Percentiles rank a stretch among this genome's conserved stretches.
phyloP scores from a whole-genome alignment of 2,113 vertebrate genomes.

The Grammomys surdaster region DNA sequence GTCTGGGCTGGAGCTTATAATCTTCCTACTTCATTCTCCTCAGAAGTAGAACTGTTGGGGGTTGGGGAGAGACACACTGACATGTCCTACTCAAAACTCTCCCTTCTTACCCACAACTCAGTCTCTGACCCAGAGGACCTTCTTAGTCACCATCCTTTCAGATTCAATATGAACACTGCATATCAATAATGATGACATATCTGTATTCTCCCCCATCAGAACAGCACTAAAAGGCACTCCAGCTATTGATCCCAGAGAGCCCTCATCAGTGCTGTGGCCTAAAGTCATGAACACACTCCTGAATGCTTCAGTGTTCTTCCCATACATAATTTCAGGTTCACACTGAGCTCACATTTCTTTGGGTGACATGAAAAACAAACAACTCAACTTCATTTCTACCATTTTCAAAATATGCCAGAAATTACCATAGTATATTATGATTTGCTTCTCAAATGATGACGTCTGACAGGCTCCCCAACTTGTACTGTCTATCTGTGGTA shows the following conservation, averaged over 20 bases:
- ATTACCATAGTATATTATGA: slow-evolving; percentile 54
- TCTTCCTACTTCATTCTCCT: neutral
- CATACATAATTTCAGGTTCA: slow-evolving; percentile 15
- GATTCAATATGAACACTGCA: neutral
- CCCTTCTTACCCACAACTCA: neutral
- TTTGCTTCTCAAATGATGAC: slow-evolving; percentile 68
- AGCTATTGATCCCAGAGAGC: neutral
- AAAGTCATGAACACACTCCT: neutral
- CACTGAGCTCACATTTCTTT: slow-evolving; percentile 17
- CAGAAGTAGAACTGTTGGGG: neutral
- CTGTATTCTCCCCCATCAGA: neutral
- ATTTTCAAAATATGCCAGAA: slow-evolving; percentile 44
- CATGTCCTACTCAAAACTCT: neutral
- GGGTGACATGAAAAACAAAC: slow-evolving; percentile 52
- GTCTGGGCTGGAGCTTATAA: neutral
- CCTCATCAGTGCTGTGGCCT: neutral
- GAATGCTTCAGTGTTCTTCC: neutral
- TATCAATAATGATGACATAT: neutral
- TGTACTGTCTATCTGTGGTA: slow-evolving; percentile 23
- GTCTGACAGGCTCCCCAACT: slow-evolving; percentile 64
- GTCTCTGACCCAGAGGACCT: neutral
- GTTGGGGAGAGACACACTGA: neutral
- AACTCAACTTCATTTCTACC: neutral
- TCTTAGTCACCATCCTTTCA: neutral
- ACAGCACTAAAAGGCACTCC: neutral